Evolutionary conservation across 2,888 invertebrate genomes (phyloP), one percentile per base, ranked within the genome.

Genomic region (Ormyrus labotus): DNA sequence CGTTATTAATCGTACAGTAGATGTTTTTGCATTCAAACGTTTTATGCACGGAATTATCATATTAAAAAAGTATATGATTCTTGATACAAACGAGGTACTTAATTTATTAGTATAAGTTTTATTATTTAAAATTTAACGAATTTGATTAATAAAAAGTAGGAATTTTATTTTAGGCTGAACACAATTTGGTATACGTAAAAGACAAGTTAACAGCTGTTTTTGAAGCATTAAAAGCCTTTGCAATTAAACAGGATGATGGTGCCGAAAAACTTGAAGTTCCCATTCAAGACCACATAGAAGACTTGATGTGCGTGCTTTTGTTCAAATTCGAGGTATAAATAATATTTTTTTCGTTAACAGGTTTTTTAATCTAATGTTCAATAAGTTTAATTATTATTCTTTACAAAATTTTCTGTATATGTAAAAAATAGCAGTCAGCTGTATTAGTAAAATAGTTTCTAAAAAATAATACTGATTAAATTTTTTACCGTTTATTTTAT

Each of bases 241-340:
- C 11, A 65, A 34, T 34, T 34, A 34, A 34, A 34, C 70, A 19
- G 82, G 78, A 8, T 73, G 81, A 70, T 57, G 61, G 71, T 64
- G 10, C 60, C 48, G 10, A 47, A n/a, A 63, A 45, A 10, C n/a
- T 68, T 2, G 65, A 79, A 61, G n/a, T 45, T 13, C 74, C 83
- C 8, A 73, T 76, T 4, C 85, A 83, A 67, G 83, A 83, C n/a
- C 88, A 88, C 73, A 81, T 89, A 8, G 73, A 83, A 61, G 78
- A 63, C 64, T 51, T 89, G n/a, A 77, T 90, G 80, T 74, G 87
- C 76, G 83, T 90, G 51, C 81, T 87, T 11, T 83, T 88, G 4
- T 58, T 82, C 0, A 80, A 84, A 69, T 84, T 85, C 19, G 70
- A 87, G 70, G 78, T 82, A 79, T 10, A 47, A 48, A 10, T 73